Evolutionary conservation across 2,888 invertebrate species (phyloP), one percentile per base, ranked within the genome.

Genomic region (Pollenia angustigena): DNA sequence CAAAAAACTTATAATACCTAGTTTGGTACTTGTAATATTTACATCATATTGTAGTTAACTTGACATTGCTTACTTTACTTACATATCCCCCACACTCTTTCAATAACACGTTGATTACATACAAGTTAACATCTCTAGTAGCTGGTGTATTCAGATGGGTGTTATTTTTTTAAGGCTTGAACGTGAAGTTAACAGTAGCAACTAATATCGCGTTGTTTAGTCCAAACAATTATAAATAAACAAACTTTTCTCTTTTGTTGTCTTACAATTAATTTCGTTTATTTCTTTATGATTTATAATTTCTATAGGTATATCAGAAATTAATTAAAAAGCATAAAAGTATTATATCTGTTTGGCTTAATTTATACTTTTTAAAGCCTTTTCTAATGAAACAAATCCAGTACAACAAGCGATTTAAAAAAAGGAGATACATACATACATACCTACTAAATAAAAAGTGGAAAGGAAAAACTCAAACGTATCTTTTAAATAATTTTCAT

Each of bases 401-500:
- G 6, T 4, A 50, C 32, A 16, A n/a, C 7, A 16, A 48, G 54
- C 3, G 32, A 32, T 32, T 32, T 4, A 81, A 42, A 62, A 54
- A 64, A 76, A 62, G 23, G 48, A 78, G 52, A 66, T 42, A 23
- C 2, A 2, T 23, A 40, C 42, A 2, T 23, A 23, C 18, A 2
- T 23, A 40, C 42, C 4, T 44, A 66, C n/a, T 42, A n/a, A 44
- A 12, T 14, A 62, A n/a, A 66, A 74, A 50, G 14, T 46, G 52
- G 48, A 76, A 44, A 74, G 42, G 69, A 78, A 79, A 68, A 84
- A 68, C 44, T 66, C 50, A 74, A 74, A 64, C 64, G 72, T 66
- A 84, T 68, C 66, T 84, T 79, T 74, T 50, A 69, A 79, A 84
- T 80, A 79, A 79, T 66, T 84, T 84, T 69, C 68, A 66, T 74